These are phyloP conservation scores for Xylocampa areola DNA, from an alignment of 2,888 invertebrate genomes.

Conservation along the genomic window DNA sequence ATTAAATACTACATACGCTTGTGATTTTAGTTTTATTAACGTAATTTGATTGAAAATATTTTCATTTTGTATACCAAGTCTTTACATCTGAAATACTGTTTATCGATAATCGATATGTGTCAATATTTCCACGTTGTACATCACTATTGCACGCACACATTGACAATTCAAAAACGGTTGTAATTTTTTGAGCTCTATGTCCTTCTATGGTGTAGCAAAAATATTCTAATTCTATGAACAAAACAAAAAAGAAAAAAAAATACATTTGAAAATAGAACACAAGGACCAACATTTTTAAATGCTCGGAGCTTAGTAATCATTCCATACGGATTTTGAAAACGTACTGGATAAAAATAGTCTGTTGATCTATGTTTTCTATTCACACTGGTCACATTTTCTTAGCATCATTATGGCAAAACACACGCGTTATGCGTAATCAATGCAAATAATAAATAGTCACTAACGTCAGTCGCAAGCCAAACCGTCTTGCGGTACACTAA, in stretches of 20 bases:
- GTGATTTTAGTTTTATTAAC: too few species aligned
- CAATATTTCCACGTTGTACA: too few species aligned
- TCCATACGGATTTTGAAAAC: background rate
- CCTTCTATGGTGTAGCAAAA: background rate
- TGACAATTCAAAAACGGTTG: background rate
- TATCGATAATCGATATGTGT: too few species aligned
- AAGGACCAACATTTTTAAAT: background rate
- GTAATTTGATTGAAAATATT: too few species aligned
- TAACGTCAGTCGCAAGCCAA: conserved; percentile 41
- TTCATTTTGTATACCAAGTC: too few species aligned
- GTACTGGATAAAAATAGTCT: too few species aligned
- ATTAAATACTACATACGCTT: too few species aligned
- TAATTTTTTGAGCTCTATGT: background rate
- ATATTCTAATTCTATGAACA: background rate
- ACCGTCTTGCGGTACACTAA: conserved; percentile 30
- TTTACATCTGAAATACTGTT: too few species aligned
- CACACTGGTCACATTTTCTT: conserved; percentile 27
- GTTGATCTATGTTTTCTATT: conserved; percentile 9
- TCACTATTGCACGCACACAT: too few species aligned
- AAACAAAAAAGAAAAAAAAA: background rate
- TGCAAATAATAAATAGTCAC: conserved; percentile 39
- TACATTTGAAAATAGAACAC: conserved; percentile 1
- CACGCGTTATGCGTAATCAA: conserved; percentile 28
- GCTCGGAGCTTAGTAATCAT: background rate
- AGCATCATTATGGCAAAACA: conserved; percentile 22